phyloP scores from a whole-genome alignment of 2,797 vertebrate species.

The Gymnodraco acuticeps region DNA sequence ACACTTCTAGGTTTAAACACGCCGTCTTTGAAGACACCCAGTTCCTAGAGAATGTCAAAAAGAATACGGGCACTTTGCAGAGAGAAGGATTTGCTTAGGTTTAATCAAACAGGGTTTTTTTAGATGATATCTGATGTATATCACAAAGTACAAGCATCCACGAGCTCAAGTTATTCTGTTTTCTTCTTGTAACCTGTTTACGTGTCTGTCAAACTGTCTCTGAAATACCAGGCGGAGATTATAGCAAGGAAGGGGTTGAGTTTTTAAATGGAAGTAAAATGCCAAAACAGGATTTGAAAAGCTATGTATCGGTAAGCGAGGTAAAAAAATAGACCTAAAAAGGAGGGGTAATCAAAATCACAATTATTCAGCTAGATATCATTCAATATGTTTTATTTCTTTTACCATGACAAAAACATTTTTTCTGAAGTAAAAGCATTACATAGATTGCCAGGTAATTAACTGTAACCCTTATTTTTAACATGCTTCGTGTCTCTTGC shows the following conservation, averaged over 20 bases:
- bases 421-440: not conserved
- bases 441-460: not conserved
- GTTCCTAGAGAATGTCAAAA: constrained; percentile 78
- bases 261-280: constrained; percentile 6
- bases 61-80: constrained; percentile 77
- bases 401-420: not conserved
- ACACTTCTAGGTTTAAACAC: constrained; percentile 78
- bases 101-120: constrained; percentile 66
- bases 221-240: constrained; percentile 18
- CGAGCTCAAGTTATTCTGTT: constrained; percentile 39
- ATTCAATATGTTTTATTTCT: not conserved
- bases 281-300: not conserved
- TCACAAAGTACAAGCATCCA: constrained; percentile 42
- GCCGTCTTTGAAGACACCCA: constrained; percentile 74
- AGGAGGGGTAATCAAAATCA: not conserved
- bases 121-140: constrained; percentile 63
- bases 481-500: too few species aligned
- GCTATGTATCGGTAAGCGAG: not conserved
- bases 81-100: constrained; percentile 66
- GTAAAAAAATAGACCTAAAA: not conserved
- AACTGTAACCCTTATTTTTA: too few species aligned
- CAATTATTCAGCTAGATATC: not conserved
- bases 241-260: constrained; percentile 2
- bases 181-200: constrained; percentile 27
- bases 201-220: constrained; percentile 24